Conservation (phyloP, 2,888 invertebrate genomes). For the Eulithis testata region DNA sequence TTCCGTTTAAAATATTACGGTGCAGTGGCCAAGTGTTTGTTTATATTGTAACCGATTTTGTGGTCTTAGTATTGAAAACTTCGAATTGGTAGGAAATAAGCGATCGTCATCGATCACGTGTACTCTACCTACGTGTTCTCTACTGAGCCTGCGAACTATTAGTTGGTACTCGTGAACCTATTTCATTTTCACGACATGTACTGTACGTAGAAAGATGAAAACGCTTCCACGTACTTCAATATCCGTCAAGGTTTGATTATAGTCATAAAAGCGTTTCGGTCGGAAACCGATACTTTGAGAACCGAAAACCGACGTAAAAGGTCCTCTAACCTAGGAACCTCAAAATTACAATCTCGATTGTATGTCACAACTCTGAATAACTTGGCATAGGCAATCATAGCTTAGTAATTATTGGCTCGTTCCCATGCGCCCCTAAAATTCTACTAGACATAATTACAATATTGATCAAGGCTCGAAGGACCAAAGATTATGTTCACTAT, state of each 20-base stretch:
- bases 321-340: background rate
- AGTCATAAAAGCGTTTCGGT: background rate
- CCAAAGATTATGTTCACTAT: slow-evolving; percentile 1
- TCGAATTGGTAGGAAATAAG: background rate
- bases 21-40: slow-evolving; percentile 18
- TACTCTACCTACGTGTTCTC: too few species aligned
- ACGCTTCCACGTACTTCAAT: background rate
- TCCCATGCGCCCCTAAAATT: slow-evolving; percentile 11
- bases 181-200: background rate
- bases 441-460: slow-evolving; percentile 8
- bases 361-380: slow-evolving; percentile 17
- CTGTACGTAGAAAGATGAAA: background rate
- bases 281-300: too few species aligned
- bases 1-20: slow-evolving; percentile 29
- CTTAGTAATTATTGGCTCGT: slow-evolving; percentile 17
- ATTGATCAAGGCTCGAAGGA: slow-evolving; percentile 11
- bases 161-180: too few species aligned
- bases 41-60: slow-evolving; percentile 2
- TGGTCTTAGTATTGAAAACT: background rate
- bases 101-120: too few species aligned
- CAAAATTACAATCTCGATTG: slow-evolving; percentile 14
- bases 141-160: too few species aligned
- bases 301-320: too few species aligned
- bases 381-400: slow-evolving; percentile 17
- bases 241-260: background rate